Base-by-base conservation (phyloP, 2,113 vertebrate genomes). In the Sigmodon hispidus region DNA sequence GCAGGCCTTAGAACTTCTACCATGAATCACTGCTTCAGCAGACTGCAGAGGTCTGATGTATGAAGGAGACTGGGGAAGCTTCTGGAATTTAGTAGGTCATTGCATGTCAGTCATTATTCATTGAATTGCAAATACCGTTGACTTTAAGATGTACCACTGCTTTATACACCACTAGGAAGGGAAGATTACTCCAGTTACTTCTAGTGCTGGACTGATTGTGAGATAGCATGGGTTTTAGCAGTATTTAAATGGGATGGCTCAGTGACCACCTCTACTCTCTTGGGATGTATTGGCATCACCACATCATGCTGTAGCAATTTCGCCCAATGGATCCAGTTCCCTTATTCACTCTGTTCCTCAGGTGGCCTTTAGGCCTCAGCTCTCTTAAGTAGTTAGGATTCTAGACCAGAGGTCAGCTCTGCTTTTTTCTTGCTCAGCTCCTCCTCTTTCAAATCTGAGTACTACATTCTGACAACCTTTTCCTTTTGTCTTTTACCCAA, bases 1-100 rank as follows among this genome's bases (percentile, higher is more conserved):
- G 75, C 67, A 70, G 13, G 7, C 21, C 36, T 22, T 85, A 36
- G 1, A 7, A 29, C 43, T 76, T 72, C 65, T 61, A 65, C 31
- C 0, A 31, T 45, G 26, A 5, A 31, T 24, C 59, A 9, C 26
- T 29, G 22, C 63, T 67, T 59, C 21, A 63, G 40, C 10, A 57
- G 45, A 11, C 24, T 17, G 5, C 43, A 2, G 19, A 45, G 5
- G 52, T 1, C 1, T 21, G 50, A 61, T 7, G 3, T n/a, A 1
- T 26, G 1, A 61, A 36, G 90, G 45, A 1, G 36, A 29, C 7
- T 40, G 7, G 1, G 6, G n/a, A 40, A 48, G n/a, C 7, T 0
- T 22, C 50, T 40, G 29, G 48, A 76, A 9, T 29, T 48, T 0
- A 29, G 70, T 6, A 31, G 80, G 70, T 7, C 69, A 8, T 10